A percentile compares a stretch with the other conserved stretches of the same genome.
Evolutionary conservation across 2,113 vertebrate genomes (phyloP).

Genomic region (Oncorhynchus clarkii): DNA sequence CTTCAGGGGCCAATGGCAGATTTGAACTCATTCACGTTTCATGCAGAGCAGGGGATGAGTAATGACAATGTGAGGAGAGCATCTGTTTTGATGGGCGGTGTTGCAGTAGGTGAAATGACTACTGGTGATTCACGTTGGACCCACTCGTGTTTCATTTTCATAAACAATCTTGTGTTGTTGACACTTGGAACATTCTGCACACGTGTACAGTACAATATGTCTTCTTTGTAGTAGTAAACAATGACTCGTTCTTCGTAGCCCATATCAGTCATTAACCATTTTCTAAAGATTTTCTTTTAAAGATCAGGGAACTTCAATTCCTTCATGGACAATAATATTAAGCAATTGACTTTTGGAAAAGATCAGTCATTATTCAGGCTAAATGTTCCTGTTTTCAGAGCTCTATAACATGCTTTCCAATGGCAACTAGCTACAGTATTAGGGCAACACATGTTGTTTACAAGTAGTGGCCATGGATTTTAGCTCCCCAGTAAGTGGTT

Average conservation of each 20-base stretch:
- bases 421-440: too few relatives aligned
- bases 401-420: too few relatives aligned
- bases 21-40: conserved; percentile 36
- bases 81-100: background rate
- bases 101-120: conserved; percentile 32
- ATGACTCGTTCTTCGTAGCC: background rate
- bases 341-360: background rate
- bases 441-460: too few relatives aligned
- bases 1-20: conserved; percentile 44
- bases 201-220: background rate
- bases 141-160: conserved; percentile 17
- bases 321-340: background rate
- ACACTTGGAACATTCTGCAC: background rate
- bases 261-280: background rate
- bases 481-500: background rate
- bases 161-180: conserved; percentile 38
- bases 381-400: too few relatives aligned
- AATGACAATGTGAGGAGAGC: conserved; percentile 17
- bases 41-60: conserved; percentile 38
- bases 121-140: conserved; percentile 41
- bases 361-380: too few relatives aligned
- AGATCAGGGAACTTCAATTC: background rate
- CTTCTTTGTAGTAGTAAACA: background rate
- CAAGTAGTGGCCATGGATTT: too few relatives aligned
- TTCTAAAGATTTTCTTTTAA: background rate